Evolutionary conservation across 2,797 vertebrate genomes (phyloP).

Genomic region (Leptatherina wallacei): DNA sequence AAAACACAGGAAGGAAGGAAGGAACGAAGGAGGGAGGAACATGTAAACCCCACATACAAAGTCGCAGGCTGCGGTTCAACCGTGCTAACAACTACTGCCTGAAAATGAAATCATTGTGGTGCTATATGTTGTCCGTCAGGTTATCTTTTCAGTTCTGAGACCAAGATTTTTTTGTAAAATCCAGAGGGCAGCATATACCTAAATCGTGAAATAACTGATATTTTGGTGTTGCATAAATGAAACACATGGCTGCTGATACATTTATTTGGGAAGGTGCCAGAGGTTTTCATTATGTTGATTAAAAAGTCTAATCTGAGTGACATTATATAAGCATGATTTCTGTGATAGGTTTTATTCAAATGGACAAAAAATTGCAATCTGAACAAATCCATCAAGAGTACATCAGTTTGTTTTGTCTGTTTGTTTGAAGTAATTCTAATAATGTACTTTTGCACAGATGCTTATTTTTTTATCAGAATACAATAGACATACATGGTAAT

Average conservation of each 20-base stretch:
- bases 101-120: background rate
- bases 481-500: too few species aligned
- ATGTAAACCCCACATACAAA: background rate
- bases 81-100: background rate
- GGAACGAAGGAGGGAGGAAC: background rate
- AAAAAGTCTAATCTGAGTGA: constrained; percentile 7
- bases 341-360: background rate
- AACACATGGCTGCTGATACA: background rate
- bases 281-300: constrained; percentile 21
- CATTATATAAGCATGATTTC: background rate
- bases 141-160: too few species aligned
- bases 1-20: background rate
- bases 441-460: background rate
- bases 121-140: background rate
- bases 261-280: background rate
- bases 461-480: background rate
- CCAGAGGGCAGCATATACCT: background rate
- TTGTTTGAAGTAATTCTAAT: background rate
- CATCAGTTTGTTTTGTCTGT: background rate
- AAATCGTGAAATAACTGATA: background rate
- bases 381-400: background rate
- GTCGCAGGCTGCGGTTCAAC: background rate
- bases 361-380: background rate
- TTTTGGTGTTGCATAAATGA: background rate
- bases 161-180: background rate